Evolutionary conservation across 2,113 vertebrate genomes (phyloP).

Genomic region (Cebus imitator): DNA sequence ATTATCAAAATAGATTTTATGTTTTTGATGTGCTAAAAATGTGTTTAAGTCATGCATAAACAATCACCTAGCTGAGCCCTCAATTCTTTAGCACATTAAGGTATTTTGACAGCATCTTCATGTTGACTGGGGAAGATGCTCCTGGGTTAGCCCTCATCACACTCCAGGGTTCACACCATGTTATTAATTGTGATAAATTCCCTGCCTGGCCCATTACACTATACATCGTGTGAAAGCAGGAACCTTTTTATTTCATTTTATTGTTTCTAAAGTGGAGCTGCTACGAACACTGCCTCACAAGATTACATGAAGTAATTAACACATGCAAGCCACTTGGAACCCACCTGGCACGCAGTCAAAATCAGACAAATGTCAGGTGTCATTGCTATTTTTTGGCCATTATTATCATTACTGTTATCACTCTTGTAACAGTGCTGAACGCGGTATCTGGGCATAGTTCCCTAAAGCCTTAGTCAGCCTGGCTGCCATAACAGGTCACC

Average conservation of each 20-base stretch:
- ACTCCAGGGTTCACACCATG: fast-evolving
- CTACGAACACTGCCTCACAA: neutral
- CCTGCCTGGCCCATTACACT: neutral
- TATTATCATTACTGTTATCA: neutral
- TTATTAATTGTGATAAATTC: neutral
- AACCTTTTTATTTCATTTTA: neutral
- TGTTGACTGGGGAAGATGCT: neutral
- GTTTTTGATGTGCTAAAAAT: neutral
- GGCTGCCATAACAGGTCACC: neutral
- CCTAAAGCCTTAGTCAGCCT: no score
- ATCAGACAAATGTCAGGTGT: no score
- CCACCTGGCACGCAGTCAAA: neutral
- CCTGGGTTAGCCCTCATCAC: neutral
- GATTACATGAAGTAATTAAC: neutral
- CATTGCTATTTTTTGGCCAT: neutral
- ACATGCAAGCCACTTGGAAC: neutral
- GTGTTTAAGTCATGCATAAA: neutral
- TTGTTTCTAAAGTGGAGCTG: neutral
- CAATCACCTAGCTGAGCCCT: neutral
- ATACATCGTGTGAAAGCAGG: neutral
- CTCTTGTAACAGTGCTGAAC: neutral
- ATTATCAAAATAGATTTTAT: neutral
- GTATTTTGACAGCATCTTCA: neutral
- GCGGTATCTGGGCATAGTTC: neutral
- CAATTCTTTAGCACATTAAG: neutral